Evolutionary conservation across 1,140 invertebrate genomes (phyloP).

Genomic region (Penaeus vannamei): DNA sequence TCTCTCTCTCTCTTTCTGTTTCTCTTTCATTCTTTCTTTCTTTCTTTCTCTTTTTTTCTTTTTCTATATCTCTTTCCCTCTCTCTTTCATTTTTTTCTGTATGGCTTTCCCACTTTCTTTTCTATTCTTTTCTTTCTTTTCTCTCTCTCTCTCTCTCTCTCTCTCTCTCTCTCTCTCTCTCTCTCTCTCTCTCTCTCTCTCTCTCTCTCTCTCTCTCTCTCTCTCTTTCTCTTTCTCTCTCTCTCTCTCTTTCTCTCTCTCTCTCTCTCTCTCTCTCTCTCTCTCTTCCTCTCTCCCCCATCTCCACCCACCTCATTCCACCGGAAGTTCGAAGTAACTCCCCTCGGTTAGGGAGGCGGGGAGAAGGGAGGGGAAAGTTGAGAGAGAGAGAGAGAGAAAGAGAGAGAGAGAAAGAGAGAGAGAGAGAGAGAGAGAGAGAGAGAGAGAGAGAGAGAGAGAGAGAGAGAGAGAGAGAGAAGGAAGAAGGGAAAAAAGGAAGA

Average conservation of each 20-base stretch:
- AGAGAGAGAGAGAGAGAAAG: no score
- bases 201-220: neutral
- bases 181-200: slow-evolving; percentile 41
- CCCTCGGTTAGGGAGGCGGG: no score
- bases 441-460: no score
- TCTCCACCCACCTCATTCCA: slow-evolving; percentile 14
- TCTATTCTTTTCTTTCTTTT: neutral
- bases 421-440: no score
- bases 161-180: slow-evolving; percentile 38
- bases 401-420: no score
- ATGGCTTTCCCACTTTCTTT: slow-evolving; percentile 5
- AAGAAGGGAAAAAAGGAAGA: no score
- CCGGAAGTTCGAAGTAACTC: neutral
- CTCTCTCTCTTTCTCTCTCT: neutral
- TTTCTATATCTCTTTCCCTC: slow-evolving; percentile 6
- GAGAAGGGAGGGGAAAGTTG: no score
- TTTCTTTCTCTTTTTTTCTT: slow-evolving; percentile 23
- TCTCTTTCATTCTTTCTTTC: neutral
- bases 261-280: neutral
- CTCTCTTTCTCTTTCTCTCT: neutral
- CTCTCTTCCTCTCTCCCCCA: neutral
- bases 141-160: slow-evolving; percentile 28
- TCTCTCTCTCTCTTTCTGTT: no score
- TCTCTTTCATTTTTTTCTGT: slow-evolving; percentile 20
- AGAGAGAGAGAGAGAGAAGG: no score